phyloP scores from a whole-genome alignment of 2,888 invertebrate species.

The Eupithecia subumbrata region DNA sequence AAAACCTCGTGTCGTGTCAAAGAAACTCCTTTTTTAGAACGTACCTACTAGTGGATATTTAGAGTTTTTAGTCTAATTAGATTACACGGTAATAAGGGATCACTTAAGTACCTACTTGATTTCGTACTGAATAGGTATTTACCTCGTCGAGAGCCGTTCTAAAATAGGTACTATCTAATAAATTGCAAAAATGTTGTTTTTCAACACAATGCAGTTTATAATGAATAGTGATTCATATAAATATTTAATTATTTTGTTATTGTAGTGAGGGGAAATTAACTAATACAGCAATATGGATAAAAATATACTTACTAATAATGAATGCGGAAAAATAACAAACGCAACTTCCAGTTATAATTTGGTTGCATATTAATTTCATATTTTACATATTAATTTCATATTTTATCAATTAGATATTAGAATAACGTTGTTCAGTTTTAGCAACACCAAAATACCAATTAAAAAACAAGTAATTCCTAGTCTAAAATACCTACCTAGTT shows the following conservation, averaged over 20 bases:
- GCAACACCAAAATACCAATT: slow-evolving; percentile 38
- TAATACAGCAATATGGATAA: not conserved
- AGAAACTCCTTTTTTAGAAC: not conserved
- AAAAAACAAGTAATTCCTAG: slow-evolving; percentile 30
- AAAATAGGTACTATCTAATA: not conserved
- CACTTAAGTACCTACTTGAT: no score
- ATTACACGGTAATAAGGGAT: not conserved
- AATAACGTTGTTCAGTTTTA: not conserved
- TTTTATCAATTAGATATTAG: not conserved
- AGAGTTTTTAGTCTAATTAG: not conserved
- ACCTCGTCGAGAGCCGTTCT: not conserved
- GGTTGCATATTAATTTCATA: not conserved
- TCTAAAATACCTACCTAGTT: slow-evolving; percentile 29
- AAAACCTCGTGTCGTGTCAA: not conserved
- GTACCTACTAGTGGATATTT: not conserved
- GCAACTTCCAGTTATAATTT: not conserved
- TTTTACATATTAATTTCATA: not conserved
- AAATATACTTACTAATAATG: not conserved
- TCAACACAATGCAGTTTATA: not conserved
- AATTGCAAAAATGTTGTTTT: not conserved
- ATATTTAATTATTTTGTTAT: not conserved
- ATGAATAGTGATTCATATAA: not conserved
- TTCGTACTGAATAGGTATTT: not conserved
- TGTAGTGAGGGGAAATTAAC: not conserved
- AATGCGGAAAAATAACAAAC: not conserved